Base-by-base conservation (phyloP, 2,797 vertebrate species). In the Sebastes nivosus region DNA sequence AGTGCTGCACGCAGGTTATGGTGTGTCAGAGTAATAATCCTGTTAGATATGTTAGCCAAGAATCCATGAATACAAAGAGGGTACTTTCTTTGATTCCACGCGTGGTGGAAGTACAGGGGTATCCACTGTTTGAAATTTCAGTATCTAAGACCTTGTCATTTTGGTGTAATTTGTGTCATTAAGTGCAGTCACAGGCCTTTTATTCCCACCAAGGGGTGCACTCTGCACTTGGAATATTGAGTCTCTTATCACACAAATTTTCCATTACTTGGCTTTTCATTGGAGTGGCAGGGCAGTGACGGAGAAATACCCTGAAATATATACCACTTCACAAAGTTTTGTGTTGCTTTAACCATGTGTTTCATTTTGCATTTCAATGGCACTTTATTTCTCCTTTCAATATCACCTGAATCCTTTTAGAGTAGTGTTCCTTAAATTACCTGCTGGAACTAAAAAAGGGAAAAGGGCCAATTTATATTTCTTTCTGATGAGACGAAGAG, bases 51-150 rank as follows among this genome's bases (percentile, higher is more conserved):
- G 88, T 90, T 88, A 80, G 80, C 84, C 75, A 71, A 66, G 90
- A 89, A 75, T 80, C 83, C 79, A 88, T 93, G 89, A 92, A 94
- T 93, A 92, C 83, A 91, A 93, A 94, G 75, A 75, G 80, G 89
- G 77, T 42, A 61, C 78, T 87, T 70, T 68, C 82, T 87, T 92
- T 90, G 85, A 92, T 90, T 94, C 78, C 81, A 79, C 63, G 68
- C 80, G 84, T 68, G 79, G 54, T 75, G 38, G 59, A 88, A 91
- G 73, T 75, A 82, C 80, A 83, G 42, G 75, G 60, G 69, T 79
- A 83, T 80, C 42, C 67, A 75, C 67, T 74, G 78, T 90, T 81
- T 86, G 85, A 88, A 82, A 85, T 91, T 83, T 83, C 73, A 87
- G 58, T 85, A 84, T 82, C 63, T 79, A 70, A 88, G 80, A 85